Evolutionary conservation across 1,140 invertebrate genomes (phyloP).

Genomic region (Sesamia nonagrioides): DNA sequence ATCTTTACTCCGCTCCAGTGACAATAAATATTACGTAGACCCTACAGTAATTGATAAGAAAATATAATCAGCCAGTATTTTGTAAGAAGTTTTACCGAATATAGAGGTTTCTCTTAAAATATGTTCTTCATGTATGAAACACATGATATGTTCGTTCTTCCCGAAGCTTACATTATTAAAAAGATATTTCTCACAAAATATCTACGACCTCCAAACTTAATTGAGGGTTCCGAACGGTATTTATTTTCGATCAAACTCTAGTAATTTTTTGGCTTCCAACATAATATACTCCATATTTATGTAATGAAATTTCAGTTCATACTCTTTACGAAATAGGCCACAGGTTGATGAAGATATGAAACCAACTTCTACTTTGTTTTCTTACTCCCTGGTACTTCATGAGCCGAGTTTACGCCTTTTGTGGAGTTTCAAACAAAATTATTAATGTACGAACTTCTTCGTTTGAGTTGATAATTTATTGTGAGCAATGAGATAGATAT

Average conservation of each 20-base stretch:
- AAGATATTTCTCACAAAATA: neutral
- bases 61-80: too few species aligned
- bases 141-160: too few species aligned
- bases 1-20: too few species aligned
- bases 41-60: too few species aligned
- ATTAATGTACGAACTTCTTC: constrained; percentile 13
- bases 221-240: neutral
- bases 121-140: too few species aligned
- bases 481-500: too few species aligned
- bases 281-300: constrained; percentile 1
- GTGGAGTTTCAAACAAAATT: constrained; percentile 28
- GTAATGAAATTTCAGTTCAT: neutral
- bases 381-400: neutral
- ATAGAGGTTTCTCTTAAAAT: too few species aligned
- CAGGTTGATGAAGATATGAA: constrained; percentile 20
- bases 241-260: constrained; percentile 11
- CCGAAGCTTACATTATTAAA: too few species aligned
- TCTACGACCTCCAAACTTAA: neutral
- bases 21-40: too few species aligned
- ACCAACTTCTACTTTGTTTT: constrained; percentile 9
- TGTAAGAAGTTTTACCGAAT: too few species aligned
- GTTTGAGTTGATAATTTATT: neutral
- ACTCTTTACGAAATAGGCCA: neutral
- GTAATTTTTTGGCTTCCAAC: neutral
- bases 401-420: constrained; percentile 9